Evolutionary conservation across 2,888 invertebrate species (phyloP).

Genomic region (Cantharis rufa): DNA sequence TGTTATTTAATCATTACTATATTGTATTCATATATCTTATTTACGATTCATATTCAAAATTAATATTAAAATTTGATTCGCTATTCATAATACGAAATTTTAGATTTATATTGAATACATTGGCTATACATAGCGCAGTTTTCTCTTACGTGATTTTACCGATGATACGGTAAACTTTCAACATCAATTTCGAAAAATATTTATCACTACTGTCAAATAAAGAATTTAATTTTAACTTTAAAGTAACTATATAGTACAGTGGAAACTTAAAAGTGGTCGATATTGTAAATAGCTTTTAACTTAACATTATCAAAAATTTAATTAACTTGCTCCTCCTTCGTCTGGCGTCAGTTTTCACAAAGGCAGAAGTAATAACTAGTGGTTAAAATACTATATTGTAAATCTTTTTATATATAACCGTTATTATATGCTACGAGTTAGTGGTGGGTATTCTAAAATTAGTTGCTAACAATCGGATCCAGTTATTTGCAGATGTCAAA

Average conservation of each 20-base stretch:
- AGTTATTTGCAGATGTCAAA: neutral
- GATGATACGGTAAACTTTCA: neutral
- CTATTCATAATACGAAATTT: neutral
- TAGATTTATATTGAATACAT: neutral
- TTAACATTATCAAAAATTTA: conserved; percentile 8
- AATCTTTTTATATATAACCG: conserved; percentile 39
- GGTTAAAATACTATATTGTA: conserved; percentile 40
- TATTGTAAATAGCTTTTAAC: neutral
- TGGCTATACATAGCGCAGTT: neutral
- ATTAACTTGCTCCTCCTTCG: conserved; percentile 13
- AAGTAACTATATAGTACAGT: conserved; percentile 24
- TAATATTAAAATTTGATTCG: conserved; percentile 3
- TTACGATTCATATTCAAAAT: conserved; percentile 25
- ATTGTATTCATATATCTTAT: conserved; percentile 36
- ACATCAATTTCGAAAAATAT: neutral
- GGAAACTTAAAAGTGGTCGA: conserved; percentile 43
- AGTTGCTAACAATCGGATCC: neutral
- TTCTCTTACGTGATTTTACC: neutral
- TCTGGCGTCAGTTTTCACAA: conserved; percentile 22
- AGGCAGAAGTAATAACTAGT: conserved; percentile 21
- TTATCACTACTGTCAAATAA: neutral
- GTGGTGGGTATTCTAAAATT: neutral
- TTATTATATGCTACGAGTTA: conserved; percentile 36
- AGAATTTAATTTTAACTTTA: neutral
- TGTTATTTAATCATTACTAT: conserved; percentile 46